Base-by-base conservation (phyloP, 2,888 invertebrate species). In the Apamea monoglypha region DNA sequence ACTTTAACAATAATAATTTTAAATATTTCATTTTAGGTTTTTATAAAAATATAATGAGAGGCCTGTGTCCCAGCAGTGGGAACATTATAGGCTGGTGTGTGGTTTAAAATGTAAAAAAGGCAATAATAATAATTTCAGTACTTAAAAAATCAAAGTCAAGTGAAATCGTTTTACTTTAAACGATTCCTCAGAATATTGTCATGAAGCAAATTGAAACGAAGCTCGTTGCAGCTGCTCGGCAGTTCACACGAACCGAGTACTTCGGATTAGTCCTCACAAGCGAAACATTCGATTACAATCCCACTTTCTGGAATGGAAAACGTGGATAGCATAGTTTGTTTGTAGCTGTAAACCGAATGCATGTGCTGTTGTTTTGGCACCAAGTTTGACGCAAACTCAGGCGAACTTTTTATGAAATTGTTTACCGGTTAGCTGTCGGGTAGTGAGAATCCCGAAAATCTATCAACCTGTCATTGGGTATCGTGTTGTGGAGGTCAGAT, bases 241-340 rank as follows among this genome's bases (percentile, higher is more conserved):
- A 66, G n/a, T 25, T 10, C 76, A 8, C 29, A 36, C 44, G 25
- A 44, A 12, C 53, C 61, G 29, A n/a, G 63, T 61, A 18, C 72
- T 69, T 25, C 21, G 56, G 69, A 77, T 74, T 70, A 83, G 69
- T 81, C 56, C 61, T 40, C 71, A 66, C 71, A 64, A 84, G 72
- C 29, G 53, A 16, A 74, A 32, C 63, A 77, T 81, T 77, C 47
- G 14, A 77, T 85, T 81, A 77, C 77, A 67, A 56, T 61, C 50
- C 76, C 40, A 76, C n/a, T 59, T 64, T 66, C 32, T 61, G 63
- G 25, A 80, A 76, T 69, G 29, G 81, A 64, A 61, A 80, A 80
- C 76, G 64, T 80, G 76, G 25, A 21, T n/a, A 64, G 47, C 64
- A 64, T 56, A 72, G 67, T 63, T 63, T 47, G 36, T 53, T 71